Conservation (phyloP, 2,797 vertebrate genomes). For the Typhlichthys subterraneus region DNA sequence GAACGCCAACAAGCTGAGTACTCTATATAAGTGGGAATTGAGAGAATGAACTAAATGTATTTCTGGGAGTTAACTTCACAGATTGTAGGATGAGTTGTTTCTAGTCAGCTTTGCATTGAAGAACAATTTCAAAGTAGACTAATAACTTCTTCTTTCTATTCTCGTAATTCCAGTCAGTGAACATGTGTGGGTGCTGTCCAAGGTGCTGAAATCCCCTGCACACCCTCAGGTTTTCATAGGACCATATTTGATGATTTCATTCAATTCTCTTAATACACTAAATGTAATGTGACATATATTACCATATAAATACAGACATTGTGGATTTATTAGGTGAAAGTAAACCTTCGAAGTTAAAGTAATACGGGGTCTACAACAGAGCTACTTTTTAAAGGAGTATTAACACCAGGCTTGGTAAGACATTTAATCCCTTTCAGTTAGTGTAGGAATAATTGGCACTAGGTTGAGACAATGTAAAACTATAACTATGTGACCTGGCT, state of each 20-base stretch:
- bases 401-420: neutral
- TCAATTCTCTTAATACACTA: neutral
- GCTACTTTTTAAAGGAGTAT: too few relatives aligned
- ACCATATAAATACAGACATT: too few relatives aligned
- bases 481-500: too few relatives aligned
- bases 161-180: neutral
- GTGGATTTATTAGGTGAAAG: neutral
- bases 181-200: constrained; percentile 25
- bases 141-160: neutral
- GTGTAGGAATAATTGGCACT: constrained; percentile 16
- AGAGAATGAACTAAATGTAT: constrained; percentile 22
- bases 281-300: neutral
- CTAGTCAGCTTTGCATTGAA: constrained; percentile 24
- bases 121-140: constrained; percentile 24
- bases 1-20: constrained; percentile 37
- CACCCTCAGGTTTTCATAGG: neutral
- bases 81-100: constrained; percentile 29
- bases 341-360: too few relatives aligned
- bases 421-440: constrained; percentile 25
- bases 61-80: constrained; percentile 21
- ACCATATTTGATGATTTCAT: neutral
- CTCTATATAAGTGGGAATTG: constrained; percentile 43
- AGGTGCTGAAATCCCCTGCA: constrained; percentile 33
- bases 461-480: too few relatives aligned
- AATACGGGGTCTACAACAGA: too few relatives aligned